Evolutionary conservation across 2,888 invertebrate genomes (phyloP), one percentile per base, ranked within the genome.

Genomic region (Melipona bicolor): DNA sequence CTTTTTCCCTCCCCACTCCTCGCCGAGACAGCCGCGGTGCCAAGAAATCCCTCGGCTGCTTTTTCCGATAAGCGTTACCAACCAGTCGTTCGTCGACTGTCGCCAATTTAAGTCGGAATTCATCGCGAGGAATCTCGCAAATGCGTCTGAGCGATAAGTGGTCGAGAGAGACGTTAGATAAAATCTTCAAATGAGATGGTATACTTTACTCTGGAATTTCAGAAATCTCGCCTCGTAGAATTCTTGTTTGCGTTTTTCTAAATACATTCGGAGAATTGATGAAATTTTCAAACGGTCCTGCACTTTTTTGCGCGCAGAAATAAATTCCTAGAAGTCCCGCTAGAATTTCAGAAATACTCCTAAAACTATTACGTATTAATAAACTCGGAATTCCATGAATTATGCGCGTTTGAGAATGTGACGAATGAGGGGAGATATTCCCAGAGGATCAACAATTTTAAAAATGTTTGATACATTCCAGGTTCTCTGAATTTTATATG

Each of bases 1-100:
- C 54, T 68, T 69, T 69, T 21, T 6, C 2, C 5, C 19, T 3
- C 3, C 1, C 11, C 2, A 0, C 15, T 3, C 13, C 0, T 6
- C 9, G 27, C 19, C 24, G n/a, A 27, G 43, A 13, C n/a, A 32
- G 19, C 62, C 9, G 19, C 17, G 5, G 24, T 17, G 52, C 21
- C n/a, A 56, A 65, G 56, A 49, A 72, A 78, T 78, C n/a, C 71
- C 43, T 11, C 54, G n/a, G 27, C 21, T 32, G 21, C 43, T 43
- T 74, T 79, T 27, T 36, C 36, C 59, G n/a, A 67, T 49, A 32
- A 24, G 49, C 21, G 9, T 13, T 62, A 49, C 6, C 54, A 43
- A 43, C 43, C 4, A 27, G 43, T 56, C 50, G 2, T n/a, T 19
- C 13, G n/a, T 36, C 27, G 65, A 49, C 52, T n/a, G 15, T 36